Evolutionary conservation across 2,113 vertebrate species (phyloP), one percentile per base, ranked within the genome.

Genomic region (Paraplagusia blochii): DNA sequence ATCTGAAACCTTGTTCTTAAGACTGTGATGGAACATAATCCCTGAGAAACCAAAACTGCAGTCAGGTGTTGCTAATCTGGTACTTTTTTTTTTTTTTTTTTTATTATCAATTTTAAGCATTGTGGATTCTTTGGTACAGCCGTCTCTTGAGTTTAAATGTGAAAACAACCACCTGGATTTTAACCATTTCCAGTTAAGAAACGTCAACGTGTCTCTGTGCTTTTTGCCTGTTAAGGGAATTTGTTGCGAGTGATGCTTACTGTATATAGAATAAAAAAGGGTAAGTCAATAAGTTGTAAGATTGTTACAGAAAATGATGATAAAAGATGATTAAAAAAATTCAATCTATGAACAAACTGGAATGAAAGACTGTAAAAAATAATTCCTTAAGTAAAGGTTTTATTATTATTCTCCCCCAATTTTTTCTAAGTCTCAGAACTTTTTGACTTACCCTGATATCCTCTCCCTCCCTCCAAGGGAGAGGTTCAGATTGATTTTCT

Each of bases 11-110:
- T 74, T 56, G 48, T 74, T 85, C 84, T 85, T 66, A 83, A 87
- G 83, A 87, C 87, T 89, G 87, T 90, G 85, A 89, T 75, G 71
- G 63, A 69, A 55, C 55, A 58, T 80, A 81, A 85, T 75, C 76
- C 69, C 53, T 72, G 50, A 77, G 44, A 85, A 66, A 85, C 84
- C 85, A 87, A 84, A 87, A 75, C 78, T 69, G 74, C 72, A 80
- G 57, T 36, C 44, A 53, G 53, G 54, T 59, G 52, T 62, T 50
- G 58, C 63, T 74, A 72, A 61, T 40, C 59, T 38, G 63, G 83
- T 80, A 85, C 81, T 46, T 67, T 29, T 38, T 38, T 38, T 38
- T 38, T 36, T 36, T 36, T 36, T 36, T 36, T 38, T 38, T 38
- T 38, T 3, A 10, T 3, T 38, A 12, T 40, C 13, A 12, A 12